A percentile compares a stretch with the other conserved stretches of the same genome.
These are phyloP conservation scores for Synaphobranchus kaupii DNA, from an alignment of 2,797 vertebrate species.

Conservation along the genomic window DNA sequence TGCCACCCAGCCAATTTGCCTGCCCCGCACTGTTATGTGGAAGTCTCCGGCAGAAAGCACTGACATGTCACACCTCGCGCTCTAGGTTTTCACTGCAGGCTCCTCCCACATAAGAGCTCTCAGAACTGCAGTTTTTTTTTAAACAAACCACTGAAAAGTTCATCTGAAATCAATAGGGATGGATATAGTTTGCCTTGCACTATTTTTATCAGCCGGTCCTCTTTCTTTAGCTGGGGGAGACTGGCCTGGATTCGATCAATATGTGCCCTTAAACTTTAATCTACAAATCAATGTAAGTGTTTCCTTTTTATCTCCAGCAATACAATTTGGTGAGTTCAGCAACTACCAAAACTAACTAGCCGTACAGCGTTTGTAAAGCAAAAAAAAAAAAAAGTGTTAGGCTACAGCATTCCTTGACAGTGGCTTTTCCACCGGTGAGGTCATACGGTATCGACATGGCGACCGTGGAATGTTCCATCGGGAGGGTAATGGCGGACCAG, in stretches of 20 bases:
- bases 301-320: background rate
- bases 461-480: background rate
- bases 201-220: background rate
- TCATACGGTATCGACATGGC: background rate
- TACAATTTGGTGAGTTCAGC: constrained; percentile 6
- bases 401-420: no score
- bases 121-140: background rate
- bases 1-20: background rate
- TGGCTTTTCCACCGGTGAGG: background rate
- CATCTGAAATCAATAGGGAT: background rate
- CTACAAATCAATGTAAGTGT: background rate
- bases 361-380: background rate
- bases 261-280: background rate
- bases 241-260: background rate
- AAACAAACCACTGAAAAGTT: background rate
- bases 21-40: background rate
- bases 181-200: background rate
- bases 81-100: background rate
- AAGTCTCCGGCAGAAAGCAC: background rate
- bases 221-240: background rate
- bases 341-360: background rate
- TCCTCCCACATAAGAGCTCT: background rate
- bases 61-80: background rate
- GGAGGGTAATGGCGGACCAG: background rate
- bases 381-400: background rate